Evolutionary conservation across 1,140 invertebrate genomes (phyloP), one percentile per base, ranked within the genome.

Genomic region (Copidosoma floridanum): DNA sequence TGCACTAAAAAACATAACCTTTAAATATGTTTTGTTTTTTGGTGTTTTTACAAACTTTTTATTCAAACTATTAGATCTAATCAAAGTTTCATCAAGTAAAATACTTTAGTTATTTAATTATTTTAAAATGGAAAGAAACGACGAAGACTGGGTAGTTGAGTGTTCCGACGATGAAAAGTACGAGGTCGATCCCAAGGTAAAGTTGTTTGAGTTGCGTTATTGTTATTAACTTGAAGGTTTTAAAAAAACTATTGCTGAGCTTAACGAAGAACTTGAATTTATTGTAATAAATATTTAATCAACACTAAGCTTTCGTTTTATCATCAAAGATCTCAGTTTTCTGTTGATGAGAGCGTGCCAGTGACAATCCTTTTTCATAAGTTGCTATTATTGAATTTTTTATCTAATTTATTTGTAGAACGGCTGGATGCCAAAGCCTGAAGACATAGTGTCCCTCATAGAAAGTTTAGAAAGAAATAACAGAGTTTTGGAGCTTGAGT

Each of bases 141-240:
- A 81, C 5, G 73, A 80, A 23, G 77, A 81, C 2, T 85, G 84
- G 83, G 77, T 75, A 12, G 68, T 85, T 10, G 78, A 84, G 0
- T 86, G 85, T 66, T 86, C 85, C 2, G 85, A 87, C 56, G 85
- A 87, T 26, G 85, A 87, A 64, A 80, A 81, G 57, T 81, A 81
- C 27, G 79, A 79, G 43, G 35, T 65, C 8, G 70, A 77, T 65
- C 57, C 65, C 6, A 78, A 77, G 67, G 76, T 79, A 65, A 67
- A 46, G 44, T 23, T 40, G 23, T n/a, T n/a, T n/a, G n/a, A n/a
- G n/a, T n/a, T n/a, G n/a, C n/a, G n/a, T n/a, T 41, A 23, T 18
- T 57, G 54, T n/a, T 50, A 43, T 41, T 47, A 26, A 37, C 18
- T 44, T 11, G 26, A 59, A 43, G 16, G 55, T 51, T 43, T 60